Conservation (phyloP, 2,797 vertebrate genomes). For the Cryptoblepharus egeriae region DNA sequence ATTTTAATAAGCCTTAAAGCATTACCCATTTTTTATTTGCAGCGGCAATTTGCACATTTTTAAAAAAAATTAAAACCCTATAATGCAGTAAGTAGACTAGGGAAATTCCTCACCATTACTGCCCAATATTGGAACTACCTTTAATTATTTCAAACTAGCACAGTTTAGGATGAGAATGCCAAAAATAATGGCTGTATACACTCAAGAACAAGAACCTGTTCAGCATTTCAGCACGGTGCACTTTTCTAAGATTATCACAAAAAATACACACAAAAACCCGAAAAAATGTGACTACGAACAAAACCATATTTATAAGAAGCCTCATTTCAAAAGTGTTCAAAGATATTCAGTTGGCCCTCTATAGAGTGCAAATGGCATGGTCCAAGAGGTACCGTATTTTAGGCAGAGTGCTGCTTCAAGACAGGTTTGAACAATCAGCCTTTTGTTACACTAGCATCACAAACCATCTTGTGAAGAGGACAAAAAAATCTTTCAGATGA, state of each 20-base stretch:
- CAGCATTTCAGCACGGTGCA: background rate
- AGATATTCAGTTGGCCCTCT: background rate
- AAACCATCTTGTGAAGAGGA: background rate
- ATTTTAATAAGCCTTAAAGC: too few species aligned
- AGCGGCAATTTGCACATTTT: background rate
- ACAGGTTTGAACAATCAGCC: background rate
- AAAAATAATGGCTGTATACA: background rate
- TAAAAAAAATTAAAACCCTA: background rate
- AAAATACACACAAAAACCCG: background rate
- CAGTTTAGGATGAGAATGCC: constrained; percentile 17
- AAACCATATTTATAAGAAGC: background rate
- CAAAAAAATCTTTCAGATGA: background rate
- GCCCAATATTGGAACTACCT: constrained; percentile 3
- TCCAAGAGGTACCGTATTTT: background rate
- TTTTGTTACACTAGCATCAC: background rate
- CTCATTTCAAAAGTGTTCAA: background rate
- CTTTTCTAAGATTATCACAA: background rate
- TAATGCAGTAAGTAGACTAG: background rate
- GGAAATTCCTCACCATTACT: background rate
- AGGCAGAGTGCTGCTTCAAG: background rate
- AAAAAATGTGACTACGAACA: background rate
- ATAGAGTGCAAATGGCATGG: background rate
- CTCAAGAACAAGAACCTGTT: constrained; percentile 25
- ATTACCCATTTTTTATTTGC: background rate
- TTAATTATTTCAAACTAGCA: constrained; percentile 19